Base-by-base conservation (phyloP, 2,797 vertebrate species). In the Oreochromis mossambicus region DNA sequence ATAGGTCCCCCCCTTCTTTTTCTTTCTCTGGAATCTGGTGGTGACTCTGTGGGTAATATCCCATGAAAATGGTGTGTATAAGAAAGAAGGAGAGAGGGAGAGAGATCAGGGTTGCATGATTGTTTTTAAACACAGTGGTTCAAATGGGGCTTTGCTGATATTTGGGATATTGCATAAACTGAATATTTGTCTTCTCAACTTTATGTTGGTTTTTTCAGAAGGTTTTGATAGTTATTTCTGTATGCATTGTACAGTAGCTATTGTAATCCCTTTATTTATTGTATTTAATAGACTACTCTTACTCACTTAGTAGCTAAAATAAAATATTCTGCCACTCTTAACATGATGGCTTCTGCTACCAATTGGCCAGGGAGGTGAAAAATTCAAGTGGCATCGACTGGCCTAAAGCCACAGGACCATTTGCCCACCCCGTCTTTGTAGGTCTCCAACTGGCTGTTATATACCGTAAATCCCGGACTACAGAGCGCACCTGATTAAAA, bases 331-430 rank as follows among this genome's bases (percentile, higher is more conserved):
- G 38, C 48, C 52, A 52, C n/a, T 81, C 38, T 56, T 50, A 26
- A 81, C 36, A 48, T 84, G 83, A 88, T 17, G 80, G 46, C 85
- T 88, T 79, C 41, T 84, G 12, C 77, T 82, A 10, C 52, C 79
- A 87, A 88, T 84, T 91, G 87, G 75, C 77, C 75, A 51, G 12
- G 77, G 70, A 68, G 87, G 81, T 81, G 43, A 85, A 87, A 90
- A 90, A 86, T 90, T 75, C 43, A 75, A 48, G 68, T 75, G 68
- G 24, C 43, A 48, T 73, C 4, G 15, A 75, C 13, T 48, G 24
- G 68, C 43, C 43, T 75, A 48, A 75, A 75, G 43, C 43, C 26
- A n/a, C 41, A 50, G 68, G 68, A 7, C 43, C 68, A 75, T 32
- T 50, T 29, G 43, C 26, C 15, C 43, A 75, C 43, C 24, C 29